Base-by-base conservation (phyloP, 2,888 invertebrate genomes). In the Cheilosia impressa region DNA sequence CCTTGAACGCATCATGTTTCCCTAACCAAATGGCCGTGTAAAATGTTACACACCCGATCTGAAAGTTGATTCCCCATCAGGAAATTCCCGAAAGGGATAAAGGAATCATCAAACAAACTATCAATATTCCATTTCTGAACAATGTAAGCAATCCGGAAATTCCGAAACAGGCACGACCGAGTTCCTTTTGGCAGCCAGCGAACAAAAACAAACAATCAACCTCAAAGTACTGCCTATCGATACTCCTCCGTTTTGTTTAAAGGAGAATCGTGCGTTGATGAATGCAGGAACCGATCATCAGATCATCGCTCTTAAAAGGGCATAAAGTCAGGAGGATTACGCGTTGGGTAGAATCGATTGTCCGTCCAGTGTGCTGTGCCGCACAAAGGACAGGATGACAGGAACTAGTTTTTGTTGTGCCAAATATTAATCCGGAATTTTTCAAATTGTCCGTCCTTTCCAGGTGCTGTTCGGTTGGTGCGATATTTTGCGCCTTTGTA, bases 151-250 rank as follows among this genome's bases (percentile, higher is more conserved):
- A 81, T 85, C 81, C 85, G 85, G 85, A 85, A 85, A 85, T 77
- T 77, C 81, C 80, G 9, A 81, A 84, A 75, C 69, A 69, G 45
- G 60, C 84, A 84, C 75, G 79, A 75, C 53, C 69, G 58, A 77
- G 43, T 66, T 73, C 55, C 60, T 65, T 47, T 58, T 75, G 34
- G 62, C 55, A 58, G 13, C 17, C 50, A 45, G 47, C 69, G 27
- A 78, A 83, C 83, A 80, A 80, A 75, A 85, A 76, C 81, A 85
- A 85, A 85, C 81, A 81, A 85, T 81, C 81, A 76, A 81, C 85
- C 76, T 84, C 81, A 85, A 76, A 72, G 63, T 47, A 68, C 76
- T 55, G 75, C 84, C 84, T 69, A 55, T 84, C 58, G 80, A 75
- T 79, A 50, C 65, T 79, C 83, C 75, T 84, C 60, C 55, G 66